phyloP scores from a whole-genome alignment of 2,797 vertebrate species.

The Sparus aurata region DNA sequence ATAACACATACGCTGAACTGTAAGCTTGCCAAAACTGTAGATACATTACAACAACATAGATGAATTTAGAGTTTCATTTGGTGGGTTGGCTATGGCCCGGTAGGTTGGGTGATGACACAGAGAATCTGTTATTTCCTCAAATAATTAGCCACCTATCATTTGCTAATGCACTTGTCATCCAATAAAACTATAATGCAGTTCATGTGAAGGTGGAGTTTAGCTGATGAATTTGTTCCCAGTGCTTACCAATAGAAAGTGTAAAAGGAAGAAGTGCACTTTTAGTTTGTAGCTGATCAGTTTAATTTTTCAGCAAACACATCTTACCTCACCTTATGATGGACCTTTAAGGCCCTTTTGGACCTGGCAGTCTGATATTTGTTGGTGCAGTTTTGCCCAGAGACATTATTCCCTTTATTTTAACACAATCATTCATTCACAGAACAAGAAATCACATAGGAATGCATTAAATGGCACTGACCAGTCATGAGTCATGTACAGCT shows the following conservation, averaged over 20 bases:
- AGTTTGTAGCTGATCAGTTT: background rate
- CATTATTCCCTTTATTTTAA: background rate
- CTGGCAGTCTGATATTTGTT: background rate
- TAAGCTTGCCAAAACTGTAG: background rate
- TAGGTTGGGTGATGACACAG: background rate
- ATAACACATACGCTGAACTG: background rate
- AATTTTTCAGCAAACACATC: too few species aligned
- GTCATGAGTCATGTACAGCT: background rate
- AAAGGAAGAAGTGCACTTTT: background rate
- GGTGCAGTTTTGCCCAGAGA: background rate
- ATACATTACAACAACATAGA: background rate
- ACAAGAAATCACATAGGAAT: slow-evolving; percentile 1
- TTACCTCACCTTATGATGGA: background rate
- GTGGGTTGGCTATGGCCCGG: background rate
- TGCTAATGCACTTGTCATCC: background rate
- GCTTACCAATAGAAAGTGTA: background rate
- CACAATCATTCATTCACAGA: background rate
- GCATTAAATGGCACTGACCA: background rate
- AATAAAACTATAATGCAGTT: background rate
- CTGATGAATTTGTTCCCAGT: background rate
- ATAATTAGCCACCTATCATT: background rate
- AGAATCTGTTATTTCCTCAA: background rate
- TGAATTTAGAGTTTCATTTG: too few species aligned
- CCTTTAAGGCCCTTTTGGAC: background rate
- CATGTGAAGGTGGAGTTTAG: background rate